Base-by-base conservation (phyloP, 2,797 vertebrate species). In the Avahi laniger region DNA sequence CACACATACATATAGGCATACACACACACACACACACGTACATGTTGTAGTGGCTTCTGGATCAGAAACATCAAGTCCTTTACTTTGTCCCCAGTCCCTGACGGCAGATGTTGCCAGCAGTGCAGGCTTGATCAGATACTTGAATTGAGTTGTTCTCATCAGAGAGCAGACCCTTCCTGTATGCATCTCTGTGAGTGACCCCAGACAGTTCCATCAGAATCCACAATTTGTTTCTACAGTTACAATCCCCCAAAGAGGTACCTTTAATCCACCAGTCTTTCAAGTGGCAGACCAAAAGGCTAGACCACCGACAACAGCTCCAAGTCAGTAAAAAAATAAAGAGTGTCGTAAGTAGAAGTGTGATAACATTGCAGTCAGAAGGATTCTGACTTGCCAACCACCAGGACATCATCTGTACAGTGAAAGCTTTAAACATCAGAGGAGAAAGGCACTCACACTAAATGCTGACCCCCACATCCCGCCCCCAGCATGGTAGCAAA, bases 261-360 rank as follows among this genome's bases (percentile, higher is more conserved):
- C 90, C 75, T 86, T 85, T 72, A 63, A 46, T 78, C 52, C 54
- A 75, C 52, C 28, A 79, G 57, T 73, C 73, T 95, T 90, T 80
- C 41, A 43, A 73, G 28, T 85, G 72, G 57, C 65, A 93, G 80
- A 65, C 65, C 26, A 79, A 81, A 91, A 59, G 24, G 1, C 50
- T 59, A 86, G 30, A 41, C 30, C 50, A 59, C 61, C 38, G 18
- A 52, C 17, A 89, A 83, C 30, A 84, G 67, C 38, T 26, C 14
- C n/a, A 76, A 46, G 46, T 46, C 43, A 70, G 70, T 84, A 70
- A 84, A 95, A 95, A 80, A 30, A 30, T 72, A 84, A 84, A 33
- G 57, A 30, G 22, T 59, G 89, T 90, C n/a, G 8, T 50, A 70
- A 88, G 17, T 52, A 52, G 30, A 61, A 61, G 59, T 61, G 12